Evolutionary conservation across 2,113 vertebrate species (phyloP).

Genomic region (Corynorhinus townsendii): DNA sequence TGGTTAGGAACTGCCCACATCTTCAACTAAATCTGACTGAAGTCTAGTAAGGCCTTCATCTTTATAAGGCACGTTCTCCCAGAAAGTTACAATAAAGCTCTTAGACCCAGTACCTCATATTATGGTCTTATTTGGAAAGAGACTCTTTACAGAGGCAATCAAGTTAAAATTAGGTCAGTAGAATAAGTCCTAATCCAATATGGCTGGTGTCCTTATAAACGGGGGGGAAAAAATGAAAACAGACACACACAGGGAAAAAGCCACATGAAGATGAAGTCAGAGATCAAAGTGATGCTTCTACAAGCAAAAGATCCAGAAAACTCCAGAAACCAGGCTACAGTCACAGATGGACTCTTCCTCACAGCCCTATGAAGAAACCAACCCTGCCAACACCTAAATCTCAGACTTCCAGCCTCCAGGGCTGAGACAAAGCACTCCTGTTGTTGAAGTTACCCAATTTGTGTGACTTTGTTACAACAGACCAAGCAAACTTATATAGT

Average conservation of each 20-base stretch:
- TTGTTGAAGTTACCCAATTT: accelerated
- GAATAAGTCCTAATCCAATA: background rate
- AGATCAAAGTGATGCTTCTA: background rate
- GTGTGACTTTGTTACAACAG: background rate
- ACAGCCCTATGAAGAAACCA: background rate
- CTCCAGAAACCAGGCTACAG: background rate
- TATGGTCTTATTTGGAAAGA: background rate
- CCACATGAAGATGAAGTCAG: background rate
- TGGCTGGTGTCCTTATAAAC: background rate
- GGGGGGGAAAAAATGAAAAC: background rate
- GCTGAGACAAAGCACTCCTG: too few species aligned
- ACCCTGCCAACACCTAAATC: background rate
- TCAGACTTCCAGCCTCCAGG: background rate
- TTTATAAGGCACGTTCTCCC: background rate
- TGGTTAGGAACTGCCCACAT: background rate
- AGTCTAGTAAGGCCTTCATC: background rate
- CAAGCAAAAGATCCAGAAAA: background rate
- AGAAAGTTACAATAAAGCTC: background rate
- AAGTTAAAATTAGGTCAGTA: background rate
- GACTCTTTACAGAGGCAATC: background rate
- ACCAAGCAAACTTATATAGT: background rate
- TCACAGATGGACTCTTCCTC: background rate
- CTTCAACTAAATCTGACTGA: background rate
- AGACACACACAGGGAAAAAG: background rate
- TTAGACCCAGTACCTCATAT: background rate